Base-by-base conservation (phyloP, 53 echinoderm and acorn worm species). In the Holothuria leucospilota region DNA sequence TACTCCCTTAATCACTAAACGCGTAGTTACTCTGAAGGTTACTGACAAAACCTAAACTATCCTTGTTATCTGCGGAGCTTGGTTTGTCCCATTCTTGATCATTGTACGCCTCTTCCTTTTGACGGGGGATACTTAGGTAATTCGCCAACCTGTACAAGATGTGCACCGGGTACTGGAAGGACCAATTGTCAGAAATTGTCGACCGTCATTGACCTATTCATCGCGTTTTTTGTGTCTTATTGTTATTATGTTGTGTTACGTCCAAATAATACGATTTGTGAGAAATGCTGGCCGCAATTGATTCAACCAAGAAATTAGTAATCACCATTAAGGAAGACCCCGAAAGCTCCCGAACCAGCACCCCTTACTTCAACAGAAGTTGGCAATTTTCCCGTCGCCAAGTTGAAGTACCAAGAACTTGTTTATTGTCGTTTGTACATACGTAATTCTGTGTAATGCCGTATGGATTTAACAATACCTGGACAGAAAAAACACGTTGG, bases 1-100 rank as follows among this genome's bases (percentile, higher is more conserved):
- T 85, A 88, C 73, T 78, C 81, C 63, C 87, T 96, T 13, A n/a
- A 87, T 96, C 58, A 96, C 96, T 69, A 81, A 91, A 59, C 89
- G 14, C 88, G 71, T 52, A 23, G 51, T 51, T 30, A 39, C 20
- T 90, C 92, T 80, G 88, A 84, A 84, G 61, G 39, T 63, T 90
- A 51, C 94, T 92, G 87, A 94, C 87, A 56, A 68, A 62, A 2
- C 56, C 71, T 61, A 86, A 91, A 60, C 84, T 96, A 28, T 20
- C 90, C 46, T 62, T 71, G 46, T 92, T 92, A 39, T 94, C 67
- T 42, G 67, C n/a, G 69, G 90, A 4, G 65, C 85, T 30, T 96
- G 96, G 94, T 42, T 92, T 12, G 25, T 86, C n/a, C 85, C 96
- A 1, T 79, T 94, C 41, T 18, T 87, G 20, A 39, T 96, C 24